These are phyloP conservation scores for Acrobasis suavella DNA, from an alignment of 2,888 invertebrate genomes.

Conservation along the genomic window DNA sequence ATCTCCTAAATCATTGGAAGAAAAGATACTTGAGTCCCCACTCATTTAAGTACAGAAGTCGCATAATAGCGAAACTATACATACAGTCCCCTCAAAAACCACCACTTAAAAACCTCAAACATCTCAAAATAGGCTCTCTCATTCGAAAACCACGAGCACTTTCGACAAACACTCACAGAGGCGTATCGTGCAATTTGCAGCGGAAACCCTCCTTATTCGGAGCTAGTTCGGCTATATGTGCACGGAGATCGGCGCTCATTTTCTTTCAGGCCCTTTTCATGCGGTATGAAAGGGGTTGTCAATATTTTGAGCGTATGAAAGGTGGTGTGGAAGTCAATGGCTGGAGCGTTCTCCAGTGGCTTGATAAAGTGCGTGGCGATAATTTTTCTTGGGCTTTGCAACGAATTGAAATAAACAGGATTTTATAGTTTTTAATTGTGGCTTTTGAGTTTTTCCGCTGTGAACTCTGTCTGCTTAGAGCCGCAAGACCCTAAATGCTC, in stretches of 20 bases:
- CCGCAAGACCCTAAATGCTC: too few species aligned
- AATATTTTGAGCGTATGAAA: conserved; percentile 80
- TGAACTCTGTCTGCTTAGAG: too few species aligned
- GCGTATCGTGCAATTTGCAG: conserved; percentile 56
- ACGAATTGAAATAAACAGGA: background rate
- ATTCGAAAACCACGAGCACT: conserved; percentile 37
- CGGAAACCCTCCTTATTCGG: conserved; percentile 47
- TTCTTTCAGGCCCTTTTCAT: conserved; percentile 70
- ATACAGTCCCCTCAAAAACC: conserved; percentile 2
- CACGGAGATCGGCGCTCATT: conserved; percentile 67
- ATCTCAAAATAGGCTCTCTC: conserved; percentile 27
- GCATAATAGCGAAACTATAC: background rate
- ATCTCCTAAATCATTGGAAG: too few species aligned
- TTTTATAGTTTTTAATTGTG: too few species aligned
- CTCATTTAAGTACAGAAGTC: background rate
- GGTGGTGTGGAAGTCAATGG: conserved; percentile 68
- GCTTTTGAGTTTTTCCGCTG: too few species aligned
- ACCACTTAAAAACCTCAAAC: conserved; percentile 30
- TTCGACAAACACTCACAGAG: conserved; percentile 41
- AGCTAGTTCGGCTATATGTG: conserved; percentile 15
- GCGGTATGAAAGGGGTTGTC: conserved; percentile 72
- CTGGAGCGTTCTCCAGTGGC: conserved; percentile 57
- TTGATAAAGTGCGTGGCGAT: conserved; percentile 26
- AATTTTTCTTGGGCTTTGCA: background rate
- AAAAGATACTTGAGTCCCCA: too few species aligned